These are phyloP conservation scores for Poeciliopsis presidionis DNA, from an alignment of 2,797 vertebrate genomes.

Conservation along the genomic window DNA sequence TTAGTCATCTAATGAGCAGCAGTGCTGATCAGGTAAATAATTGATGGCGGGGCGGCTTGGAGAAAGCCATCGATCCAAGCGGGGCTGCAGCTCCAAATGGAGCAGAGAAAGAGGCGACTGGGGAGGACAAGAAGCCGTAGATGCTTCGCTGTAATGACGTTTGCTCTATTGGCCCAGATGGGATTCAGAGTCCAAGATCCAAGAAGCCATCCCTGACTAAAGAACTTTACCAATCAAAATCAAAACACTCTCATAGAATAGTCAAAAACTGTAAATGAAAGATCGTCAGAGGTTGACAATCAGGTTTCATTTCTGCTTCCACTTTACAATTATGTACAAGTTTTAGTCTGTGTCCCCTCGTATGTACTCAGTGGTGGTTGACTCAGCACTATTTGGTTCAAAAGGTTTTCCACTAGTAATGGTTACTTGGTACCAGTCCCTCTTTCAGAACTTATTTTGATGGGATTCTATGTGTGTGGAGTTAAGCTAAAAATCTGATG, in stretches of 20 bases:
- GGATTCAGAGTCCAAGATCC: conserved; percentile 9
- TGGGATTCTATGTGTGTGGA: neutral
- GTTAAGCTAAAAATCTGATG: neutral
- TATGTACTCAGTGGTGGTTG: neutral
- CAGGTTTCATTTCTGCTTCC: neutral
- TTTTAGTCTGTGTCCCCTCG: neutral
- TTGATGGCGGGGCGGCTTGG: conserved; percentile 70
- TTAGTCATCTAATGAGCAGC: conserved; percentile 81
- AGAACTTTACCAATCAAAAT: neutral
- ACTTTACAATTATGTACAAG: neutral
- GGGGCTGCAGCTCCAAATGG: conserved; percentile 69
- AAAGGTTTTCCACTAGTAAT: neutral
- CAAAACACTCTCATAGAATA: neutral
- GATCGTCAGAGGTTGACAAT: neutral
- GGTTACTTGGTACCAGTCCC: neutral
- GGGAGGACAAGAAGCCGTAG: conserved; percentile 49
- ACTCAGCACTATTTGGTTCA: neutral
- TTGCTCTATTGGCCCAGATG: conserved; percentile 8
- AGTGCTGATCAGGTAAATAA: conserved; percentile 79
- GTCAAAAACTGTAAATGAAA: neutral
- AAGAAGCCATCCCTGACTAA: neutral
- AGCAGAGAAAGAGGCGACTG: conserved; percentile 62
- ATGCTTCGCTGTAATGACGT: conserved; percentile 44
- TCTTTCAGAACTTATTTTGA: neutral
- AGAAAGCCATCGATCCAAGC: conserved; percentile 72